Evolutionary conservation across 2,888 invertebrate species (phyloP).

Genomic region (Campoplex nolae): DNA sequence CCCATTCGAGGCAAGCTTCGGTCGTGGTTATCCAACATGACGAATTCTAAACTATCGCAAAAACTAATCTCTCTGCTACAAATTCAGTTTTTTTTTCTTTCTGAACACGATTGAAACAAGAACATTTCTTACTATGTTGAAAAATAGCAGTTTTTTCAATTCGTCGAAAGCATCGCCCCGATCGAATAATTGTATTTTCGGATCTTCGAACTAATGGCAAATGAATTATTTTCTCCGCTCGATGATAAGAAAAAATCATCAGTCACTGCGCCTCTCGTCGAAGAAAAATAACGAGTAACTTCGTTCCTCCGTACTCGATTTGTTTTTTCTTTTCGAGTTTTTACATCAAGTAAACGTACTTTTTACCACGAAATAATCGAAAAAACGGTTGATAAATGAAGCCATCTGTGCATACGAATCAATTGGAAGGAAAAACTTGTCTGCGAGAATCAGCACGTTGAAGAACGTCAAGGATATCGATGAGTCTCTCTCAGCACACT

Average conservation of each 20-base stretch:
- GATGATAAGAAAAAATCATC: not conserved
- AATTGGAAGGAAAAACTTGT: not conserved
- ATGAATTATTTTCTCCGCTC: not conserved
- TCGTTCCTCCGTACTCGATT: not conserved
- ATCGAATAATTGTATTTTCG: not conserved
- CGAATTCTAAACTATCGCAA: not conserved
- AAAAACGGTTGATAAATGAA: not conserved
- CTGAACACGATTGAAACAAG: not conserved
- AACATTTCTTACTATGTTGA: not conserved
- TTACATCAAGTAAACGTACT: not conserved
- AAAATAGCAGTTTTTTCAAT: not conserved
- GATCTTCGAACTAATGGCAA: not conserved
- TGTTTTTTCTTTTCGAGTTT: not conserved
- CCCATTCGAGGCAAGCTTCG: slow-evolving; percentile 23
- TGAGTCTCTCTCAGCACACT: not conserved
- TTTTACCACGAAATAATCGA: not conserved
- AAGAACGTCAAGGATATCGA: not conserved
- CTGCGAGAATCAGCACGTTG: not conserved
- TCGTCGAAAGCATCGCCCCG: not conserved
- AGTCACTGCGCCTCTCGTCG: not conserved
- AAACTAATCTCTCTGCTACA: not conserved
- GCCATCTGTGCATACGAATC: not conserved
- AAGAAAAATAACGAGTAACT: not conserved
- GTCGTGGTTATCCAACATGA: not conserved
- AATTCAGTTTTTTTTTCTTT: not conserved